These are phyloP conservation scores for Oxystoma pomonae DNA, from an alignment of 2,888 invertebrate species.

Conservation along the genomic window DNA sequence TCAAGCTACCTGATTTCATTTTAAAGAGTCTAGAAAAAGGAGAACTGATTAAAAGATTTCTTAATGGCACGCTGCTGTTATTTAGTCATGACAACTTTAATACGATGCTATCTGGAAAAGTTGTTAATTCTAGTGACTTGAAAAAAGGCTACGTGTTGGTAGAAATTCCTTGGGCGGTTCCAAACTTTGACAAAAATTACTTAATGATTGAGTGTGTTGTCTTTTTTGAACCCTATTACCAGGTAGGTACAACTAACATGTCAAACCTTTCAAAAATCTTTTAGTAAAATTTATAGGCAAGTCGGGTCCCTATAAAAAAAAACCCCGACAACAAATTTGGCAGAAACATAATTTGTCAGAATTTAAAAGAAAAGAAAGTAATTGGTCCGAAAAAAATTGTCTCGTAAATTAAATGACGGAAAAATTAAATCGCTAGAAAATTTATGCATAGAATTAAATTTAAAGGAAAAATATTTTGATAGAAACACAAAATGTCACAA, in stretches of 20 bases:
- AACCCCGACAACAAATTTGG: no score
- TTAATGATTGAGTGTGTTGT: constrained; percentile 73
- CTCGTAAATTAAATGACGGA: no score
- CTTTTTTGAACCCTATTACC: constrained; percentile 76
- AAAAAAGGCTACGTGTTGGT: constrained; percentile 53
- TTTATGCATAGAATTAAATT: no score
- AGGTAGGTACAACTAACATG: constrained; percentile 12
- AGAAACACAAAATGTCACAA: no score
- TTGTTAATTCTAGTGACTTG: constrained; percentile 33
- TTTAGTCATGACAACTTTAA: not conserved
- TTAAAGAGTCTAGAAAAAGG: not conserved
- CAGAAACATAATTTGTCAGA: no score
- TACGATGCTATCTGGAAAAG: not conserved
- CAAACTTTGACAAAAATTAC: constrained; percentile 15
- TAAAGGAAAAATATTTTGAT: no score
- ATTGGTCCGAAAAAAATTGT: no score
- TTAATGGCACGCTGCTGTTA: not conserved
- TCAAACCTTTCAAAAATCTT: no score
- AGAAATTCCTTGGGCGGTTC: not conserved
- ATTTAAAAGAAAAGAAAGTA: no score
- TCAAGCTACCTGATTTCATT: not conserved
- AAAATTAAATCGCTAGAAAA: no score
- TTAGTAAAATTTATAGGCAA: no score
- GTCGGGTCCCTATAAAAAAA: no score
- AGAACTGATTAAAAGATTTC: not conserved